Conservation (phyloP, 1,140 invertebrate genomes). For the Palaemon carinicauda region DNA sequence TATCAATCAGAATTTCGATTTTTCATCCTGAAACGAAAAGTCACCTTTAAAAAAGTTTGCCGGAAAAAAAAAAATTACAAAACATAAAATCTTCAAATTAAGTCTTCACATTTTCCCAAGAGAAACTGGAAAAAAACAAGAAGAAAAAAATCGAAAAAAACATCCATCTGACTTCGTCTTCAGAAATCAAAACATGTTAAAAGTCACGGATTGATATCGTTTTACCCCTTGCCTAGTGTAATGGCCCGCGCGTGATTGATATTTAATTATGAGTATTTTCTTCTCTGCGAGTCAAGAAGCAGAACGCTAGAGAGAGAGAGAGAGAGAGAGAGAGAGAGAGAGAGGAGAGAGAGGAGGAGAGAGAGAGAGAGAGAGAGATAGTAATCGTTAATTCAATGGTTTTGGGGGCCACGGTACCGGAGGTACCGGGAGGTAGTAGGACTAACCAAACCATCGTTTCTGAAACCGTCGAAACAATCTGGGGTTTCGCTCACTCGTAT, state of each 20-base stretch:
- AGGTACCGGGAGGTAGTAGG: background rate
- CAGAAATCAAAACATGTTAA: background rate
- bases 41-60: too few relatives aligned
- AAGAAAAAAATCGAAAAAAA: too few relatives aligned
- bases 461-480: background rate
- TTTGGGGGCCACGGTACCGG: too few relatives aligned
- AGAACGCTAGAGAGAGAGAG: background rate
- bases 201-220: constrained; percentile 25
- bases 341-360: background rate
- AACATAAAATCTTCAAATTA: too few relatives aligned
- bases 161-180: too few relatives aligned
- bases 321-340: constrained; percentile 6
- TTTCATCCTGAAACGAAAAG: too few relatives aligned
- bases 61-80: too few relatives aligned
- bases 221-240: constrained; percentile 17
- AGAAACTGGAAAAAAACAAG: too few relatives aligned
- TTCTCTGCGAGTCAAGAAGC: background rate
- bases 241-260: constrained; percentile 39
- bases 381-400: constrained; percentile 30
- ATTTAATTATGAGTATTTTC: constrained; percentile 53
- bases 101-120: too few relatives aligned
- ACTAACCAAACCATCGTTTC: background rate
- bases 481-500: background rate
- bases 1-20: too few relatives aligned
- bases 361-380: constrained; percentile 15